Conservation (phyloP, 1,140 invertebrate genomes). For the Homarus americanus region DNA sequence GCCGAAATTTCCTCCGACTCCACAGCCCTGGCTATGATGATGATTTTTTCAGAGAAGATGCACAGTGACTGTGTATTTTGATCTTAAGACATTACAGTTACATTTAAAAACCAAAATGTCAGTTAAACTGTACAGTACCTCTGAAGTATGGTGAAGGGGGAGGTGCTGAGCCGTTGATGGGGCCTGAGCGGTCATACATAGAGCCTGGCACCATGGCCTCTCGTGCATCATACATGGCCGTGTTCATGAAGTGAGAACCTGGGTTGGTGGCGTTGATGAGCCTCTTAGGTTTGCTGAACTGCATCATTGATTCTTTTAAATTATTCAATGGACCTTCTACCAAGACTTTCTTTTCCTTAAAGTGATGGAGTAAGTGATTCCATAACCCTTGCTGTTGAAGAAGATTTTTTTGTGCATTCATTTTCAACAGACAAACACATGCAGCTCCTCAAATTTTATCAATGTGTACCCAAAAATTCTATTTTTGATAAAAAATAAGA, state of each 20-base stretch:
- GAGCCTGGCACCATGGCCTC: slow-evolving; percentile 90
- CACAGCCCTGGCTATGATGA: too few species aligned
- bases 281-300: slow-evolving; percentile 98
- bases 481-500: too few species aligned
- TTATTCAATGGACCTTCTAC: slow-evolving; percentile 99
- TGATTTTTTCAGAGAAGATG: too few species aligned
- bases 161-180: slow-evolving; percentile 78
- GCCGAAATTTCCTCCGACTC: too few species aligned
- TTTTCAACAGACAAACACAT: neutral
- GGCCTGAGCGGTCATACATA: slow-evolving; percentile 87
- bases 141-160: slow-evolving; percentile 56
- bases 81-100: too few species aligned
- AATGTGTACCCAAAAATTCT: too few species aligned
- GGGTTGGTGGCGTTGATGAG: slow-evolving; percentile 95
- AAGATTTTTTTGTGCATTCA: slow-evolving; percentile 62
- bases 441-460: too few species aligned
- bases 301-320: slow-evolving; percentile 97
- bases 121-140: too few species aligned
- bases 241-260: slow-evolving; percentile 97
- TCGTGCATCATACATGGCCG: slow-evolving; percentile 92
- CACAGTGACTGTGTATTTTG: too few species aligned
- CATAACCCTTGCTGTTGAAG: slow-evolving; percentile 90
- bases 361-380: slow-evolving; percentile 98
- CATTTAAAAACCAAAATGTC: too few species aligned
- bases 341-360: slow-evolving; percentile 98